Conservation (phyloP, 2,888 invertebrate species). For the Brachypalpus laphriformis region DNA sequence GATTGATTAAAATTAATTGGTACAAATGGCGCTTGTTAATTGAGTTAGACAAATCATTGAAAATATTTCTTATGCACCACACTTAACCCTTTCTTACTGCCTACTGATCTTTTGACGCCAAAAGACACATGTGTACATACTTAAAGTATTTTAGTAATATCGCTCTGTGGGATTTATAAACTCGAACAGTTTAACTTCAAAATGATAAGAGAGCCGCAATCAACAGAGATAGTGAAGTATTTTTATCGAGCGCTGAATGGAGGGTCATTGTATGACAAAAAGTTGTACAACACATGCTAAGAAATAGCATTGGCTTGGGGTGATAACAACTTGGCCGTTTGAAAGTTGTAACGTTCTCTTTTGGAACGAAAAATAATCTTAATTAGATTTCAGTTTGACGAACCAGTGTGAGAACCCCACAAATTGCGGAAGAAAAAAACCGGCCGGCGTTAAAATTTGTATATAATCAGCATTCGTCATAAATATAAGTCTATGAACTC, state of each 20-base stretch:
- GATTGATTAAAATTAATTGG: constrained; percentile 1
- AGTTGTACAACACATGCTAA: background rate
- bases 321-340: background rate
- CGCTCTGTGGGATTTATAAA: background rate
- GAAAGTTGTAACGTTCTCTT: background rate
- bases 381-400: background rate
- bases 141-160: background rate
- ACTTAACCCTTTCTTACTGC: background rate
- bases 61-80: background rate
- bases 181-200: background rate
- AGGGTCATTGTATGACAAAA: background rate
- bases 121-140: background rate
- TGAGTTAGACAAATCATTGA: background rate
- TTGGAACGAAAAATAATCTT: background rate
- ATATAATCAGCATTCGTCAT: too few species aligned
- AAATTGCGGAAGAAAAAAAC: too few species aligned
- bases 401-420: too few species aligned
- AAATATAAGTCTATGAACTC: too few species aligned
- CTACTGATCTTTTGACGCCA: background rate
- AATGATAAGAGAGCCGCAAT: background rate
- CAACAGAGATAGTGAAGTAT: background rate
- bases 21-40: background rate
- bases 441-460: too few species aligned
- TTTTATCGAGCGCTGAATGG: background rate
- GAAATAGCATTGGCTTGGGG: background rate